Base-by-base conservation (phyloP, 2,888 invertebrate species). In the Eueremaeus valkanovi region DNA sequence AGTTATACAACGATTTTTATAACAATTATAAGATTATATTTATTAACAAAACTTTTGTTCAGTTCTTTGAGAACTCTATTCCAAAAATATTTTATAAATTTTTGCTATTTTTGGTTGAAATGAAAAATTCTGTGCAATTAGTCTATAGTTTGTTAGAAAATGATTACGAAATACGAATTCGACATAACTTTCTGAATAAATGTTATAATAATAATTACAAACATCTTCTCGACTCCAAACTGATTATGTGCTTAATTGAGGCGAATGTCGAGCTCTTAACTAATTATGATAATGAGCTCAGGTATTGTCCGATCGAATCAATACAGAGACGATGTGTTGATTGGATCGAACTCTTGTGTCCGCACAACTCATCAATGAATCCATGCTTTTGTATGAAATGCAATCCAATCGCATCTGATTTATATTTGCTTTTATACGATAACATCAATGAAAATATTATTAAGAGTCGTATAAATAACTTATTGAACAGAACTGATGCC, bases 351-450 rank as follows among this genome's bases (percentile, higher is more conserved):
- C 36, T 3, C 6, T 66, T 66, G 36, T 18, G 36, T n/a, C 66
- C 66, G n/a, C 6, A 66, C n/a, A 36, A 66, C 21, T 29, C 18
- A 18, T n/a, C 33, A n/a, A 36, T n/a, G 9, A 13, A 66, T 29
- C n/a, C n/a, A n/a, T 66, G 66, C 36, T 18, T 36, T 66, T 66
- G 66, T 36, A 36, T 66, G 1, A 36, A 66, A 66, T 66, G 66
- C 21, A 66, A 66, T 66, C 3, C 1, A 33, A 36, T 36, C 21
- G n/a, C n/a, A 11, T 66, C 33, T 66, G 66, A 66, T 36, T 36
- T 66, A 33, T 66, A 66, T 40, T 8, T 16, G 5, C 36, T 66
- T n/a, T 40, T 66, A 11, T 36, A 36, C 21, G 11, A 11, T 36
- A 11, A 16, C 18, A 18, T 66, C 66, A 66, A 66, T 11, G 66